Percentiles rank a stretch among this genome's conserved stretches.
Conservation (phyloP, 2,888 invertebrate species). For the Himalopsyche anomala region DNA sequence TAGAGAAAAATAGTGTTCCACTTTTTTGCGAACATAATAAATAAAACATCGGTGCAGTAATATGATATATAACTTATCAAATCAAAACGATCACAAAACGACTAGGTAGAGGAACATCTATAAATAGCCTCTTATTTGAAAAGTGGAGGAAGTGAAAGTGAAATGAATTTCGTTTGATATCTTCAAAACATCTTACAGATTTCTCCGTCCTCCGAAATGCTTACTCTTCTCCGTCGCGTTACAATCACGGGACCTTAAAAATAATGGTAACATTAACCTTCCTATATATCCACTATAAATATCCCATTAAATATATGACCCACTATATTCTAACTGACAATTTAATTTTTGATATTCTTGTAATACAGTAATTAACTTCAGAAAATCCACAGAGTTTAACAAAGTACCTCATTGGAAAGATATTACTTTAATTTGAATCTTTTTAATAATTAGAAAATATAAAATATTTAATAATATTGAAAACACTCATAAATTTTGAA, state of each 20-base stretch:
- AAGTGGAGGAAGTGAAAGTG: slow-evolving; percentile 2
- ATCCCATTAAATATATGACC: no score
- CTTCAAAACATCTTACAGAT: slow-evolving; percentile 79
- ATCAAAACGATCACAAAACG: slow-evolving; percentile 12
- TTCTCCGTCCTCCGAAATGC: slow-evolving; percentile 85
- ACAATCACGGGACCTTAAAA: slow-evolving; percentile 75
- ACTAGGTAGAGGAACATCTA: slow-evolving; percentile 16
- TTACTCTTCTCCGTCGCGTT: slow-evolving; percentile 78
- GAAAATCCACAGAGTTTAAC: no score
- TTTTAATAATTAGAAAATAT: no score
- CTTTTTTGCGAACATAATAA: background rate
- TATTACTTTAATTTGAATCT: no score
- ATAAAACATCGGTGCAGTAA: background rate
- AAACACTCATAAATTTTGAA: no score
- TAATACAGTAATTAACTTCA: no score
- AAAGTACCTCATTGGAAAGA: no score
- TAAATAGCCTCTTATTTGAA: background rate
- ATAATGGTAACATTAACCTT: slow-evolving; percentile 47
- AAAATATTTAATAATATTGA: no score
- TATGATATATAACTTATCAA: background rate
- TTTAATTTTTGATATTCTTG: no score
- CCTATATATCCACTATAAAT: background rate
- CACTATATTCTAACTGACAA: no score
- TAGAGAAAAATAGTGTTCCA: no score
- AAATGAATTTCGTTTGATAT: slow-evolving; percentile 31